Evolutionary conservation across 2,888 invertebrate genomes (phyloP), one percentile per base, ranked within the genome.

Genomic region (Cremastinae sp.): DNA sequence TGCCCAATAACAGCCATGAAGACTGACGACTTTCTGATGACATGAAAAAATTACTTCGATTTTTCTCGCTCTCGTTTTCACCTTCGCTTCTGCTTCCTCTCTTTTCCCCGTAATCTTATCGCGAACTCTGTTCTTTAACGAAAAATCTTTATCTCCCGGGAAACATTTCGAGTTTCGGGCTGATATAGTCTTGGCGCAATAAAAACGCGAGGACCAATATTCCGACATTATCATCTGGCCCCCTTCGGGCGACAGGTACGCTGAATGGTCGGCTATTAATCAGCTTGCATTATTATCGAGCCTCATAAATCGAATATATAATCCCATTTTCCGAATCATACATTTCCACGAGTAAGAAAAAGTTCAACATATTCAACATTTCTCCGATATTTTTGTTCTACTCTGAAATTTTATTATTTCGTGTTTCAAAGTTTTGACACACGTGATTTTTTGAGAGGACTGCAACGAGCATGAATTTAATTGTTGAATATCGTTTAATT

Each of bases 1-100:
- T 78, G 75, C 53, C 74, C 78, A 79, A 78, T 79, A 79, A 77
- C 74, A 77, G 43, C 68, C 64, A 75, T 73, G 76, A 77, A 79
- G 78, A 79, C 78, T 75, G 72, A 78, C 73, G 78, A 79, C 69
- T 77, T 73, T 77, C 78, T 75, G 75, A 79, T 79, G 78, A 73
- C 75, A 65, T 65, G 65, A 79, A 79, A 74, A 79, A 79, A 75
- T 78, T 78, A 75, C 78, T 75, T 66, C 73, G 69, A 61, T 69
- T 56, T 65, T 78, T 65, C 68, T 16, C 12, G 45, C 43, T 43
- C 9, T 43, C 18, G n/a, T 20, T 28, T 47, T 56, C 22, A 16
- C 54, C 41, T 22, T 38, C 68, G 41, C 41, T 41, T 9, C 41
- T 53, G 2, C 28, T 28, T 28, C 5, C 28, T 36, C n/a, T 49